A percentile compares a stretch with the other conserved stretches of the same genome.
Conservation (phyloP, 2,113 vertebrate genomes). For the Cygnus atratus region DNA sequence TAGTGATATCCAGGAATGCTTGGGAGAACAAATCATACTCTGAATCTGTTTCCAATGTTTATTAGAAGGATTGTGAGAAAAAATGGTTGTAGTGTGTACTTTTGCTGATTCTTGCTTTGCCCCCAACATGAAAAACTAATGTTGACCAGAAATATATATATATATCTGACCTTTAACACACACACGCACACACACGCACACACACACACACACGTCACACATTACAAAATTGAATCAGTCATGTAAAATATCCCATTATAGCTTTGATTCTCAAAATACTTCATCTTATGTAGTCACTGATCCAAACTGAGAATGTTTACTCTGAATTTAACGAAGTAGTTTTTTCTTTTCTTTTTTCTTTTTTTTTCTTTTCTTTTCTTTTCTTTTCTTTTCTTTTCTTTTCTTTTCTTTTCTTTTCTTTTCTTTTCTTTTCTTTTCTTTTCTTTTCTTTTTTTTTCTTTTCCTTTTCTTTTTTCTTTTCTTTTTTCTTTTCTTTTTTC, state of each 20-base stretch:
- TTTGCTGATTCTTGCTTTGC: background rate
- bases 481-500: too few species aligned
- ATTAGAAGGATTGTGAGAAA: background rate
- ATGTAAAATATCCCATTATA: background rate
- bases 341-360: too few species aligned
- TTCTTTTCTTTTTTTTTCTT: too few species aligned
- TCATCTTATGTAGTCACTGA: background rate
- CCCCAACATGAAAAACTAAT: background rate
- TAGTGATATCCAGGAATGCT: background rate
- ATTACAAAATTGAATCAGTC: background rate
- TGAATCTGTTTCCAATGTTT: background rate
- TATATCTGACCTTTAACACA: background rate
- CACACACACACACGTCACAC: too few species aligned
- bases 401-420: too few species aligned
- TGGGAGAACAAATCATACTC: background rate
- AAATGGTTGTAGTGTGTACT: background rate
- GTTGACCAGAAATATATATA: background rate
- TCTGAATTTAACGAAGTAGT: background rate
- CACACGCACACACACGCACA: too few species aligned
- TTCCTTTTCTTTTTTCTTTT: too few species aligned
- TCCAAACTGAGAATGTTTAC: background rate
- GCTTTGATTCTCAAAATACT: background rate
- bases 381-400: too few species aligned
- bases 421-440: too few species aligned
- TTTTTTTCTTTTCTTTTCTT: too few species aligned